A percentile compares a stretch with the other conserved stretches of the same genome.
Evolutionary conservation across 2,888 invertebrate genomes (phyloP).

Genomic region (Tuta absoluta): DNA sequence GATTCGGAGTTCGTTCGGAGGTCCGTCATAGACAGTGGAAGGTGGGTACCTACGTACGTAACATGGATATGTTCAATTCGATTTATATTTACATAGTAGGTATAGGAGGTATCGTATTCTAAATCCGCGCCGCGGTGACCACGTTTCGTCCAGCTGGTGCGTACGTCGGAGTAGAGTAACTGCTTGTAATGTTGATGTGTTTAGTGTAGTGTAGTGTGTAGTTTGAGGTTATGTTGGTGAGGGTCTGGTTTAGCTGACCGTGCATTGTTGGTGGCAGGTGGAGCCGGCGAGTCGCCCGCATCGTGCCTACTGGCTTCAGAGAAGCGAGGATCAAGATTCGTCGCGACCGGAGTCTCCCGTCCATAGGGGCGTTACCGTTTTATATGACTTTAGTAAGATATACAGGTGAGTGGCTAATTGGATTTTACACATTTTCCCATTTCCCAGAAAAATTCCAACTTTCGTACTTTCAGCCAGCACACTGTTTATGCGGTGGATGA

Average conservation of each 20-base stretch:
- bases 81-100: slow-evolving; percentile 63
- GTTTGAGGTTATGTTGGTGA: slow-evolving; percentile 41
- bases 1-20: slow-evolving; percentile 49
- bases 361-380: slow-evolving; percentile 94
- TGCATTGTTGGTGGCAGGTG: slow-evolving; percentile 68
- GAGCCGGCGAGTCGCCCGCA: slow-evolving; percentile 67
- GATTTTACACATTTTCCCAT: slow-evolving; percentile 2
- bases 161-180: slow-evolving; percentile 62
- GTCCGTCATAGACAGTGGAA: slow-evolving; percentile 74
- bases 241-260: slow-evolving; percentile 33
- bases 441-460: neutral
- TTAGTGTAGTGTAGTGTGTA: slow-evolving; percentile 37
- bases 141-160: slow-evolving; percentile 81
- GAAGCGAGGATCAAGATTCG: slow-evolving; percentile 75
- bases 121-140: slow-evolving; percentile 66
- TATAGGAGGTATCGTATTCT: slow-evolving; percentile 48
- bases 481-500: neutral
- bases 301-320: slow-evolving; percentile 65
- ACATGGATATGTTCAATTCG: slow-evolving; percentile 67
- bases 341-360: slow-evolving; percentile 83
- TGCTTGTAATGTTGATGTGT: slow-evolving; percentile 56
- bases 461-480: neutral
- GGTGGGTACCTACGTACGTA: slow-evolving; percentile 56
- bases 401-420: slow-evolving; percentile 85
- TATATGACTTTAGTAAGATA: slow-evolving; percentile 98